Base-by-base conservation (phyloP, 2,888 invertebrate genomes). In the Drosophila pullipes region DNA sequence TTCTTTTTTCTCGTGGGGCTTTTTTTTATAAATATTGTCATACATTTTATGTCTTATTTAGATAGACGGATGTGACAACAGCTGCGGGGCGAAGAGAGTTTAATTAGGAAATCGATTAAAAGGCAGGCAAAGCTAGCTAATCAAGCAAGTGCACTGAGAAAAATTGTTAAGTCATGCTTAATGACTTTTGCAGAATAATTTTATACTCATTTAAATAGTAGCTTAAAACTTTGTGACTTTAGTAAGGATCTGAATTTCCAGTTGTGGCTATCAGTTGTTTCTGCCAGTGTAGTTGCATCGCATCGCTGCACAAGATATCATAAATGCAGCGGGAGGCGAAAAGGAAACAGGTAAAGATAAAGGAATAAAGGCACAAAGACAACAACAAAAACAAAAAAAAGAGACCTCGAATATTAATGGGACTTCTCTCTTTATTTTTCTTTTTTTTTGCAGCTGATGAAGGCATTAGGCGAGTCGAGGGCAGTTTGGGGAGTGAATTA, bases 31-130 rank as follows among this genome's bases (percentile, higher is more conserved):
- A 9, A 16, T 16, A 16, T 25, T 16, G 47, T 47, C 28, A 47
- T 28, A 57, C 61, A 64, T 63, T 78, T 76, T 67, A 85, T 83
- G 83, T 79, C 81, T 85, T 77, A 87, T 71, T 88, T 85, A 59
- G 62, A 44, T 57, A 71, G 65, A 25, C 35, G 50, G 59, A 65
- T 44, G 68, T 76, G 79, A 79, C 80, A 79, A 67, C 80, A 78
- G 76, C 73, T 80, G 76, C 39, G 68, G 72, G 68, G 61, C 57
- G 55, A 25, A 16, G 16, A 58, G 72, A 37, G 62, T 74, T 80
- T 82, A 82, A 83, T 82, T 83, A 79, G 61, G 58, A 66, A 83
- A 88, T 88, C 86, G 85, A 85, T 85, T 88, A 74, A 69, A 72
- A 69, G 25, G 22, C 6, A 31, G 53, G 57, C 18, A n/a, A 62